Evolutionary conservation across 2,888 invertebrate species (phyloP).

Genomic region (Agonopterix subpropinquella): DNA sequence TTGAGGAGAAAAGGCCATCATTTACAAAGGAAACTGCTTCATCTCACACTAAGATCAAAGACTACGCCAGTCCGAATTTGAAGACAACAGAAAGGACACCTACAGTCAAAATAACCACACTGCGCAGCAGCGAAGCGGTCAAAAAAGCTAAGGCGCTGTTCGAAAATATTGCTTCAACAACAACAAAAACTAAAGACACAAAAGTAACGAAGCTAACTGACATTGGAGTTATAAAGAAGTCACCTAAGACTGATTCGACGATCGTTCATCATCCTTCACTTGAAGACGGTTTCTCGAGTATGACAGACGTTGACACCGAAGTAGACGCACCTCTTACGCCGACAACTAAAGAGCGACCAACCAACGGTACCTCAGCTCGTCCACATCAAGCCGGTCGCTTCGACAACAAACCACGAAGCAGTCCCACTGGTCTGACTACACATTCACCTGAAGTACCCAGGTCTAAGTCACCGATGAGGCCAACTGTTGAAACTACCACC

Average conservation of each 20-base stretch:
- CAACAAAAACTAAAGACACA: slow-evolving; percentile 35
- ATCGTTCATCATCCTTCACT: slow-evolving; percentile 33
- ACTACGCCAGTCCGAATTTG: slow-evolving; percentile 27
- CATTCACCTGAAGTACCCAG: slow-evolving; percentile 39
- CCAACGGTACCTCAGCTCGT: slow-evolving; percentile 23
- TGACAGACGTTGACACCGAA: slow-evolving; percentile 33
- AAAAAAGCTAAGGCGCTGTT: slow-evolving; percentile 82
- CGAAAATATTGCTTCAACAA: slow-evolving; percentile 77
- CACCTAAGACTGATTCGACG: slow-evolving; percentile 39
- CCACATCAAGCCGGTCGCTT: slow-evolving; percentile 16
- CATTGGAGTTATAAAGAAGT: slow-evolving; percentile 60
- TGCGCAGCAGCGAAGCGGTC: slow-evolving; percentile 79
- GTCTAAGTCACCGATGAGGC: slow-evolving; percentile 40
- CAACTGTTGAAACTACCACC: slow-evolving; percentile 31
- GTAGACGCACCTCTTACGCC: slow-evolving; percentile 21
- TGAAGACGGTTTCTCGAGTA: slow-evolving; percentile 31
- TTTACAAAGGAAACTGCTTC: slow-evolving; percentile 38
- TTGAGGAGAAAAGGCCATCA: slow-evolving; percentile 24
- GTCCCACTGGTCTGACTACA: slow-evolving; percentile 30
- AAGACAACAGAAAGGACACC: slow-evolving; percentile 38
- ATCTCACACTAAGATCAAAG: slow-evolving; percentile 37
- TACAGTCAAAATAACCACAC: slow-evolving; percentile 52
- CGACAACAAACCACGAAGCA: slow-evolving; percentile 30
- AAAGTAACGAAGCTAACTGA: slow-evolving; percentile 61
- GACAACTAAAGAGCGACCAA: slow-evolving; percentile 20